Evolutionary conservation across 1,140 invertebrate genomes (phyloP), one percentile per base, ranked within the genome.

Genomic region (Heliconius congener): DNA sequence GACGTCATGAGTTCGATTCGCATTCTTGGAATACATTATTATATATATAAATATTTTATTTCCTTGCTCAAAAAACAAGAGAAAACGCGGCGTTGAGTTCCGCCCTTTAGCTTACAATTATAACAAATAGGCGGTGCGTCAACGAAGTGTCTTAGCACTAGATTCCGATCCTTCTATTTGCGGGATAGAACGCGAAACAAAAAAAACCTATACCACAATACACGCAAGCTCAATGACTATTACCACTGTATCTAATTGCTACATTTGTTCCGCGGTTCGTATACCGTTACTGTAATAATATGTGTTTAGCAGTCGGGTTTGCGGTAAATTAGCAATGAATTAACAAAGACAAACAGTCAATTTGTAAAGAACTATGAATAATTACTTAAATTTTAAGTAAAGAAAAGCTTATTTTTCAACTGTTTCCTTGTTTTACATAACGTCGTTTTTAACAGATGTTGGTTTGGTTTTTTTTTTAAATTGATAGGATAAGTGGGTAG

Each of bases 251-350:
- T 30, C 39, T 73, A 52, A 73, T 73, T 52, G 70, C 11, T 8
- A 23, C 27, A 52, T 34, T 27, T 73, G 72, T 73, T 52, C 39
- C 72, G 23, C 72, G 46, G 39, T 46, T 73, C 55, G 9, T 57
- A 57, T 57, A 57, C 55, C 23, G 52, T 73, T 50, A 73, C 72
- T n/a, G 0, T 52, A 73, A 73, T 73, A 42, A 73, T 52, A 46
- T 73, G 42, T 73, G 39, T 23, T 73, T 46, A 73, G 39, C 11
- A 27, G 55, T n/a, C 8, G 55, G 55, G 6, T 57, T 57, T 57
- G 55, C 55, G 55, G 55, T 57, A 57, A 57, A 23, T 23, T 57
- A 23, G 9, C 55, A 23, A 23, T 57, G 55, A 9, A 57, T 57
- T 57, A 57, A 57, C 55, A n/a, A 57, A 57, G 55, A 57, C 55